Conservation (phyloP, 2,888 invertebrate species). For the Hemicrepidius hirtus region DNA sequence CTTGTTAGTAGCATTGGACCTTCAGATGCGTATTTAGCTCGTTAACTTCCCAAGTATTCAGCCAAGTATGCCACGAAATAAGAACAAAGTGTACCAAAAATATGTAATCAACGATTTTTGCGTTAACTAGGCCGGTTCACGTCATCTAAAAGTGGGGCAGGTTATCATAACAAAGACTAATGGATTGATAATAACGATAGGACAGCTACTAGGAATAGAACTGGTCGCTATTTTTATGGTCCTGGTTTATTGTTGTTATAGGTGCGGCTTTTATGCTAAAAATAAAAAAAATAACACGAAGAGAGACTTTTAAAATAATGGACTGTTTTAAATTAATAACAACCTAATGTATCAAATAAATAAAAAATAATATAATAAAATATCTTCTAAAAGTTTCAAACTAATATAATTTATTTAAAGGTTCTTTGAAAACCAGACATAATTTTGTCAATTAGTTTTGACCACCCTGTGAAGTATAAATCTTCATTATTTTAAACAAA, state of each 20-base stretch:
- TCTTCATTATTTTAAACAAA: too few species aligned
- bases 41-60: slow-evolving; percentile 44
- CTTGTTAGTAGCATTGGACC: slow-evolving; percentile 37
- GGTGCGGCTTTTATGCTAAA: slow-evolving; percentile 10
- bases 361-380: too few species aligned
- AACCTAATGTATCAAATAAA: too few species aligned
- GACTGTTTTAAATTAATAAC: too few species aligned
- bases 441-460: too few species aligned
- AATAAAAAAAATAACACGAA: background rate
- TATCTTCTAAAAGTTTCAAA: too few species aligned
- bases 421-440: too few species aligned
- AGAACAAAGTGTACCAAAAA: slow-evolving; percentile 35
- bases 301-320: background rate
- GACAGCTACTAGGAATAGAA: slow-evolving; percentile 13
- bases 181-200: slow-evolving; percentile 12
- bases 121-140: slow-evolving; percentile 21
- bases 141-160: slow-evolving; percentile 23
- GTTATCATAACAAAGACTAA: slow-evolving; percentile 32
- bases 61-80: slow-evolving; percentile 45
- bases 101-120: slow-evolving; percentile 19
- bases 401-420: too few species aligned
- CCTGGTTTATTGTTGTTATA: slow-evolving; percentile 20
- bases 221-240: slow-evolving; percentile 9
- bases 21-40: slow-evolving; percentile 49
- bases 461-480: too few species aligned